Evolutionary conservation across 2,113 vertebrate species (phyloP).

Genomic region (Phalacrocorax carbo): DNA sequence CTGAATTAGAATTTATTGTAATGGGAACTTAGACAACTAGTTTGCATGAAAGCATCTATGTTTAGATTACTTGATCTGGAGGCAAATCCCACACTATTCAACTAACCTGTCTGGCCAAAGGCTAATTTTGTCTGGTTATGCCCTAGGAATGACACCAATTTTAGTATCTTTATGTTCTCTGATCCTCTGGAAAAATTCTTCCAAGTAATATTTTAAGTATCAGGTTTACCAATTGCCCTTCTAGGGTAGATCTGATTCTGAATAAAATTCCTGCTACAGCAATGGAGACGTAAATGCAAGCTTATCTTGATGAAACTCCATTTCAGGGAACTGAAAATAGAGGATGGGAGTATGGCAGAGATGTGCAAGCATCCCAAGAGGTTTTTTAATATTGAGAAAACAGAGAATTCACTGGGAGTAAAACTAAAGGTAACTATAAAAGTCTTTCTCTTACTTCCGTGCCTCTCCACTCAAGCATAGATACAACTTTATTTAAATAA

Average conservation of each 20-base stretch:
- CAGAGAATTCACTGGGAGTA: background rate
- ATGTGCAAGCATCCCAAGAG: background rate
- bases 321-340: background rate
- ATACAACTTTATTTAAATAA: background rate
- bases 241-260: background rate
- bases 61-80: background rate
- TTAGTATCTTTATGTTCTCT: background rate
- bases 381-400: background rate
- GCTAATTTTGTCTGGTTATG: background rate
- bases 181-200: background rate
- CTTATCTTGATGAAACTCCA: background rate
- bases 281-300: background rate
- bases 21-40: background rate
- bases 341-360: background rate
- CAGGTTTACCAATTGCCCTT: background rate
- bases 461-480: background rate
- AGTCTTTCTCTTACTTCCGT: background rate
- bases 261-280: background rate
- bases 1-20: background rate
- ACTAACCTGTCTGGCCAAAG: background rate
- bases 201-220: background rate
- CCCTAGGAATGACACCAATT: background rate
- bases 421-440: background rate
- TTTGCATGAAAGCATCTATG: background rate
- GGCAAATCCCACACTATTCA: background rate